Evolutionary conservation across 2,888 invertebrate genomes (phyloP), one percentile per base, ranked within the genome.

Genomic region (Melinaea menophilus): DNA sequence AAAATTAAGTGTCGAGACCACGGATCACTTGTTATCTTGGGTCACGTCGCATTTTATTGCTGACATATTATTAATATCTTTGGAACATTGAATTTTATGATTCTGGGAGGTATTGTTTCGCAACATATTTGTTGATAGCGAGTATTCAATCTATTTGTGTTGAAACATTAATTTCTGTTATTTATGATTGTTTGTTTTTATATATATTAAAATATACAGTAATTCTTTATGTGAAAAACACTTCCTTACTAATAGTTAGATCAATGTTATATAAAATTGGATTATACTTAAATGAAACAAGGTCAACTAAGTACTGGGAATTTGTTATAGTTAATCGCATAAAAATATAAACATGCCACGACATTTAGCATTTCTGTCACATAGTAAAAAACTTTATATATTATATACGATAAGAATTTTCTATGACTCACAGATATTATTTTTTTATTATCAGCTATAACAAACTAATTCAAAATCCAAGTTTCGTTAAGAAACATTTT

Each of bases 11-110:
- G 88, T 88, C 79, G 80, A 77, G 78, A 75, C 77, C 76, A 79
- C 79, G 81, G 87, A 79, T 85, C 88, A 82, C 71, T 73, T 76
- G 72, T 76, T 90, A 90, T 89, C 90, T 74, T 62, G 72, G 88
- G 90, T 88, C 90, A 84, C 77, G 84, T 84, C 84, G 80, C 77
- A 85, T 84, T 88, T 86, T 86, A 88, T 88, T 86, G 81, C 80
- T 84, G 86, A 85, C 87, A 85, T 88, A 85, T 88, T 86, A 85
- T 82, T 86, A 85, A 85, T 86, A 88, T 84, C 80, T 76, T 75
- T 79, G 76, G 84, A 85, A 86, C 84, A 87, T 85, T 86, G 81
- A 87, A 88, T 85, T 84, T 80, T 78, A 82, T 79, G 78, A 79
- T 75, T 78, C 77, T 75, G 72, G 72, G 76, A 78, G 76, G 79